Evolutionary conservation across 2,888 invertebrate genomes (phyloP).

Genomic region (Yponomeuta cagnagella): DNA sequence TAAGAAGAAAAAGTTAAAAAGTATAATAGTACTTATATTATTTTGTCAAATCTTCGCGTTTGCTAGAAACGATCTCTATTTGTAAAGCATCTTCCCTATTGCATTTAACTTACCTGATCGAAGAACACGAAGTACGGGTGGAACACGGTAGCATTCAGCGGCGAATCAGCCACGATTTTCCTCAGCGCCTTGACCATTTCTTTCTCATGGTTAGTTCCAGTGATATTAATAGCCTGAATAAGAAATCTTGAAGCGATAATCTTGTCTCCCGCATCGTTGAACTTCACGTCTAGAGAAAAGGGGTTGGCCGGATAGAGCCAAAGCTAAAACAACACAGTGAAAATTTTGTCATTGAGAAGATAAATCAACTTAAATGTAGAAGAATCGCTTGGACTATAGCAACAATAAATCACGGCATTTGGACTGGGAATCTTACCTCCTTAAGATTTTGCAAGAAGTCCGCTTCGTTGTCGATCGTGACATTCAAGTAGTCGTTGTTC

Average conservation of each 20-base stretch:
- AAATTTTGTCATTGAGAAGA: not conserved
- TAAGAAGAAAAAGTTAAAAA: too few relatives aligned
- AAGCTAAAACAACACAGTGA: conserved; percentile 61
- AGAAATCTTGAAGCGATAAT: conserved; percentile 90
- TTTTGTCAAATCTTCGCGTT: too few relatives aligned
- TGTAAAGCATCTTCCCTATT: not conserved
- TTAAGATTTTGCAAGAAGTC: conserved; percentile 85
- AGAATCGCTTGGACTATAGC: too few relatives aligned
- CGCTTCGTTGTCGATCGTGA: conserved; percentile 83
- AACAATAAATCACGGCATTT: too few relatives aligned
- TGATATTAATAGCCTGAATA: conserved; percentile 92
- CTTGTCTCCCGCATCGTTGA: conserved; percentile 82
- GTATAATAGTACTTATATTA: too few relatives aligned
- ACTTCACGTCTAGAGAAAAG: conserved; percentile 89
- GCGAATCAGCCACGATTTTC: conserved; percentile 83
- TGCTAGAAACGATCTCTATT: not conserved
- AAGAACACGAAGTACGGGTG: conserved; percentile 98
- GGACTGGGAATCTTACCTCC: conserved; percentile 66
- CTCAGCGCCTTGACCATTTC: conserved; percentile 91
- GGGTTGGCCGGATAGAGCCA: conserved; percentile 88
- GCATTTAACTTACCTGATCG: conserved; percentile 79
- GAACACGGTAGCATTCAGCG: conserved; percentile 91
- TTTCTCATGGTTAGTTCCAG: conserved; percentile 92
- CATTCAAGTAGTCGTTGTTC: conserved; percentile 84
- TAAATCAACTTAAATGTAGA: not conserved